Evolutionary conservation across 2,888 invertebrate species (phyloP), one percentile per base, ranked within the genome.

Genomic region (Theodoxus fluviatilis): DNA sequence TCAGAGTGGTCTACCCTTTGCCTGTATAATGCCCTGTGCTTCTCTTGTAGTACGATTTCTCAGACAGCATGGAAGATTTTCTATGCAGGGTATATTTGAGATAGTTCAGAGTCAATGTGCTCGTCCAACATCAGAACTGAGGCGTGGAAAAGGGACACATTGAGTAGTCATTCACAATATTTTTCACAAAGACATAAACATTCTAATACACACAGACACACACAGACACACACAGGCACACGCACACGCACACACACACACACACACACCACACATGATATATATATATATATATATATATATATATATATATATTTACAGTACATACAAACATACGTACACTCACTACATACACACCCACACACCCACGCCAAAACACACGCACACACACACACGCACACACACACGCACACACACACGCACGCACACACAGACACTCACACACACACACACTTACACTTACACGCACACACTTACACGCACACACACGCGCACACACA

Each of bases 171-270:
- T 43, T 43, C 7, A 7, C 7, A 43, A 7, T 12, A 43, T 43
- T 15, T 7, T 43, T 43, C 15, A 22, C 22, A 18, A 47, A 22
- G 47, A 1, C 47, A 47, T 2, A 22, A n/a, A 18, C 18, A 22
- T 18, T 47, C 47, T n/a, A 22, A 1, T 2, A 47, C 47, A 47
- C 18, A 22, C 22, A 1, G 1, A 3, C 4, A 3, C 18, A 47
- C 47, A 47, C 18, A 22, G 18, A 47, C 31, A 2, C 57, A 2
- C 28, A 2, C 57, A 28, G 12, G 9, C 57, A 57, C 28, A 57
- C 57, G 33, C 28, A 57, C 31, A 57, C 2, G 31, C 55, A 55
- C 22, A 55, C 28, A 67, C 18, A 67, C 28, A 67, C 9, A 43
- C 25, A 49, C 0, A 49, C 3, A 49, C 49, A 67, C 18, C 15